Evolutionary conservation across 2,113 vertebrate species (phyloP).

Genomic region (Dermatemys mawii): DNA sequence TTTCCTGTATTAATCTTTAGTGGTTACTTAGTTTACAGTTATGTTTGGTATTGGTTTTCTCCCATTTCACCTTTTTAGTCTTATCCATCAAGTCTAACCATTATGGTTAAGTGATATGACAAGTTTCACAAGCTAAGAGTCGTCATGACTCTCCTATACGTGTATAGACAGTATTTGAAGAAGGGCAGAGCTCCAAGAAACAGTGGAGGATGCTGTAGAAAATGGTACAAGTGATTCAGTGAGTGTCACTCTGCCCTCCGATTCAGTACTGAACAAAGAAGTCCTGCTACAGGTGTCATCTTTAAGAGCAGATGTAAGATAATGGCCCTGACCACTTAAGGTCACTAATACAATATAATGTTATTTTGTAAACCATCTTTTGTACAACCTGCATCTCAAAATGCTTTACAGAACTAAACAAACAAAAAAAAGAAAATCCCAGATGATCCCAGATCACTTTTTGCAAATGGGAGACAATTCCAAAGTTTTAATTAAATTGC

Average conservation of each 20-base stretch:
- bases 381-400: neutral
- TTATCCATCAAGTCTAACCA: conserved; percentile 19
- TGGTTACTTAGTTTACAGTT: conserved; percentile 19
- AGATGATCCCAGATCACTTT: neutral
- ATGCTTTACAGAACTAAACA: neutral
- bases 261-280: neutral
- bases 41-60: neutral
- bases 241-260: neutral
- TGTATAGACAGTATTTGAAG: neutral
- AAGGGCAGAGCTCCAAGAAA: neutral
- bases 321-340: neutral
- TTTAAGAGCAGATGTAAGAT: neutral
- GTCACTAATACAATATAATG: neutral
- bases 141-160: no score
- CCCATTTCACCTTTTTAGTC: neutral
- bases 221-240: neutral
- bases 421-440: no score
- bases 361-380: neutral
- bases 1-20: neutral
- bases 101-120: neutral
- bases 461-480: neutral
- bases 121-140: neutral
- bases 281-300: neutral
- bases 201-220: neutral
- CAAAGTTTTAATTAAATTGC: neutral